Percentiles rank a stretch among this genome's conserved stretches.
Evolutionary conservation across 2,797 vertebrate species (phyloP).

Genomic region (Okamejei kenojei): DNA sequence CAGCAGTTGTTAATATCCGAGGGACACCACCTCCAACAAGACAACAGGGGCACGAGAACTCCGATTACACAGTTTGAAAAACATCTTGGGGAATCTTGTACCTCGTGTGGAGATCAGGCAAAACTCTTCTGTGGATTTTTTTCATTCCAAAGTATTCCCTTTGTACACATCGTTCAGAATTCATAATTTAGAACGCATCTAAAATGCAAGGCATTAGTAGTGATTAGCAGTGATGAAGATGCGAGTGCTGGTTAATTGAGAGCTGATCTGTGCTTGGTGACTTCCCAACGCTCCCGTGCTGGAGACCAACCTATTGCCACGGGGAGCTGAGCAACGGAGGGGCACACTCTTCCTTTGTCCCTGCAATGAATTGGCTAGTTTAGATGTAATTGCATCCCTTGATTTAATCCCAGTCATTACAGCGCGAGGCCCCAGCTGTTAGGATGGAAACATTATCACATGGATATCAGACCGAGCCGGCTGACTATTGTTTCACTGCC

Average conservation of each 20-base stretch:
- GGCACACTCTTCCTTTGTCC: neutral
- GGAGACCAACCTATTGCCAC: neutral
- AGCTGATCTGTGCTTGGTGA: neutral
- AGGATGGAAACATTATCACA: neutral
- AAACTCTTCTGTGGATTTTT: neutral
- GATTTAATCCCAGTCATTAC: conserved; percentile 32
- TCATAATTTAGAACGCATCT: no score
- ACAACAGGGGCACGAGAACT: neutral
- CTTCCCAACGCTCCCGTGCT: neutral
- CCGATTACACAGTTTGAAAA: no score
- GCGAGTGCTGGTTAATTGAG: neutral
- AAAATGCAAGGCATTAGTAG: neutral
- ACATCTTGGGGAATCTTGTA: neutral
- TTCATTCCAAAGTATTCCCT: neutral
- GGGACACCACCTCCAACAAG: neutral
- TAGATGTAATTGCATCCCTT: conserved; percentile 26
- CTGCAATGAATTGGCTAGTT: neutral
- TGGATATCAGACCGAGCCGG: neutral
- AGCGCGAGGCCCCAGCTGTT: neutral
- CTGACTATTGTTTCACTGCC: neutral
- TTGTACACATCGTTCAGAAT: neutral
- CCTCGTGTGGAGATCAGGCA: neutral
- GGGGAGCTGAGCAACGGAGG: no score
- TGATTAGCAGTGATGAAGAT: neutral
- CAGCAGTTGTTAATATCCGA: neutral